Evolutionary conservation across 1,140 invertebrate genomes (phyloP), one percentile per base, ranked within the genome.

Genomic region (Musca vetustissima): DNA sequence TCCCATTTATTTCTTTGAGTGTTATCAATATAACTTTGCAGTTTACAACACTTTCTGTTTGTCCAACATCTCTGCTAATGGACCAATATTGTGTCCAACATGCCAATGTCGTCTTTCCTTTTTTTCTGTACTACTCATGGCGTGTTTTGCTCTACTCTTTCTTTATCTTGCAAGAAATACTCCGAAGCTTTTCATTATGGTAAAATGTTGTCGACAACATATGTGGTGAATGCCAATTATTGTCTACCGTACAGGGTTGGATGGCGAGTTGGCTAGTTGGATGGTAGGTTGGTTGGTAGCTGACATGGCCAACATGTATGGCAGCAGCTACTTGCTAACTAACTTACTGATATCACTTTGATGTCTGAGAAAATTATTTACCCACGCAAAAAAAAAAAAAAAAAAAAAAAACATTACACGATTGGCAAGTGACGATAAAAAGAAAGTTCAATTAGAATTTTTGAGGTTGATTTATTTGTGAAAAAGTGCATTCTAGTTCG

Each of bases 41-140:
- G 3, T 28, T 13, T 43, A 43, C 36, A 43, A 11, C 36, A 43
- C 36, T 43, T 43, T 43, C 36, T 43, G 36, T 61, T 36, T 19
- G 36, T 19, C 55, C 25, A 43, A 61, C 57, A n/a, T n/a, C n/a
- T n/a, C n/a, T n/a, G n/a, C n/a, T 61, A 36, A 61, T 61, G 57
- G 57, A 36, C 28, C 57, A 36, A 17, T 61, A 61, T 19, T 61
- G 28, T 43, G 28, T 43, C 28, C 28, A 36, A 61, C 57, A 61
- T 61, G 19, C 25, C 57, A 61, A 61, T 17, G 22, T 36, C 28
- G 8, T 28, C 28, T 61, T 61, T 61, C 28, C 28, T 57, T n/a
- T 57, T 22, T 17, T 28, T 4, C 15, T 57, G 28, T 8, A 8
- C 24, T 55, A 1, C 22, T 22, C 22, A 55, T 55, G 14, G 49